phyloP scores from a whole-genome alignment of 2,888 invertebrate species.

The Xylota segnis region DNA sequence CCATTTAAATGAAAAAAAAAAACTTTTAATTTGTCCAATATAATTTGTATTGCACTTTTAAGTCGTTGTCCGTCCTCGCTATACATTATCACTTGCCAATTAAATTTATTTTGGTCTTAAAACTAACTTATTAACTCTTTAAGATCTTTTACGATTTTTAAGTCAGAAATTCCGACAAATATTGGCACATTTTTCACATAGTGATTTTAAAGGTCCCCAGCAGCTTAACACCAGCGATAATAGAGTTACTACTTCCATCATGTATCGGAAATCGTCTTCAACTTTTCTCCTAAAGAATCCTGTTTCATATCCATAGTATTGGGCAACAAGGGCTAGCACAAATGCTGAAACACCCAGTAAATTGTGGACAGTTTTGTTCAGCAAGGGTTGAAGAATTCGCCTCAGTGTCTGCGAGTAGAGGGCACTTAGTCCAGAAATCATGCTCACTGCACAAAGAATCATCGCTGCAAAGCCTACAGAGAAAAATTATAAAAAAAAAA shows the following conservation, averaged over 20 bases:
- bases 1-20: neutral
- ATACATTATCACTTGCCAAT: neutral
- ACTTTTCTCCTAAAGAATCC: conserved; percentile 78
- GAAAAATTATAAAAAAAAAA: neutral
- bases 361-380: conserved; percentile 81
- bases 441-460: conserved; percentile 79
- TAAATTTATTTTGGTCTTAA: neutral
- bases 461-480: conserved; percentile 77
- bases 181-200: conserved; percentile 78
- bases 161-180: conserved; percentile 30
- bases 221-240: conserved; percentile 79
- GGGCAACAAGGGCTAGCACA: conserved; percentile 80
- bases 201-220: conserved; percentile 80
- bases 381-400: conserved; percentile 78
- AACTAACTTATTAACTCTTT: conserved; percentile 11
- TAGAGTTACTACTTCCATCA: conserved; percentile 80
- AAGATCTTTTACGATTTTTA: neutral
- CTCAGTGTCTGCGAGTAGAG: conserved; percentile 78
- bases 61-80: neutral
- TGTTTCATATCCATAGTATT: conserved; percentile 81
- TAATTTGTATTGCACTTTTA: neutral
- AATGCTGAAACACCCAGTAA: conserved; percentile 80
- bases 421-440: conserved; percentile 80
- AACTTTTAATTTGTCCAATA: neutral
- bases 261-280: conserved; percentile 77